Base-by-base conservation (phyloP, 2,113 vertebrate species). In the Macrotus californicus region DNA sequence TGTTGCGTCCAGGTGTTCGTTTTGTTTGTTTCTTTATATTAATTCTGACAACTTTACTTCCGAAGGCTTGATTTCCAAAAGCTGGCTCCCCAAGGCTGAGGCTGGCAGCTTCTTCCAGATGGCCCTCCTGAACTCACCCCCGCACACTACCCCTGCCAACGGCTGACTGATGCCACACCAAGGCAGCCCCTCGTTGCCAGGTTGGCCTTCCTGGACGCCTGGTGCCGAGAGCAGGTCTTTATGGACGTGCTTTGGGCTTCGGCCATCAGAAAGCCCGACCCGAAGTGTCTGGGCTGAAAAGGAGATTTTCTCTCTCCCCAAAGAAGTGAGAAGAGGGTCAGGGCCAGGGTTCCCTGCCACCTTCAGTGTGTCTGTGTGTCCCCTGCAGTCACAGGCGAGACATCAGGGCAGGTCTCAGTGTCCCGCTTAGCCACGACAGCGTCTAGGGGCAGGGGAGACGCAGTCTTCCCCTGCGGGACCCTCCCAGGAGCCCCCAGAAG, bases 381-480 rank as follows among this genome's bases (percentile, higher is more conserved):
- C 43, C 43, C n/a, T 8, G 2, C 0, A 2, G 6, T 50, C 52
- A 50, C 31, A n/a, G 73, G 2, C 48, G 11, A 79, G 59, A 15
- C 7, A 3, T 29, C 41, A 29, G 5, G 29, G 56, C 36, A 24
- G 46, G 41, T 64, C 54, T 61, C 2, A 10, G 83, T 7, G 14
- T n/a, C 31, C 2, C 2, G 1, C 6, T 21, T 7, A 3, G n/a
- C 7, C 41, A 10, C 5, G 29, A n/a, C 16, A n/a, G 11, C 5
- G 0, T 46, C 24, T 8, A 11, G 77, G 34, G 3, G 3, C 3
- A 16, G 52, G 15, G 16, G 46, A 43, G 41, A 29, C 26, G 4
- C 0, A 21, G 61, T 36, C 61, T 61, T 7, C 73, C 41, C 83
- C 67, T 24, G 12, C 2, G 77, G 59, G 18, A 8, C 54, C n/a